Percentiles rank a stretch among this genome's conserved stretches.
Evolutionary conservation across 2,797 vertebrate genomes (phyloP).

Genomic region (Syndactyla subalaris): DNA sequence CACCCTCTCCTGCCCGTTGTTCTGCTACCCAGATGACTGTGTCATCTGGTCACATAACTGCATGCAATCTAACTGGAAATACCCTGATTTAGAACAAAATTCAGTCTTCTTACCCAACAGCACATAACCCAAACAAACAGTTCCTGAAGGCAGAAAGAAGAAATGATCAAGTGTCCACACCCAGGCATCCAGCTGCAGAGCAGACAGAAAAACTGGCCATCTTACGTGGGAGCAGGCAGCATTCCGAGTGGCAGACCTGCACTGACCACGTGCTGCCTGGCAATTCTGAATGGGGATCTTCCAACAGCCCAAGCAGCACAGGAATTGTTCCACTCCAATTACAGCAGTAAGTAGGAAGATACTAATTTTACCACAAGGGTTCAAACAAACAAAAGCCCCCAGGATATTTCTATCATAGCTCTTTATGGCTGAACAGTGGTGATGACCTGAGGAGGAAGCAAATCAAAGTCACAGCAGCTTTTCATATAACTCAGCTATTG

Average conservation of each 20-base stretch:
- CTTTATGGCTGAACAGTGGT: neutral
- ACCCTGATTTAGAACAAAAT: neutral
- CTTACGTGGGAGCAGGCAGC: neutral
- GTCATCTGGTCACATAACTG: neutral
- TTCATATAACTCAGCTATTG: neutral
- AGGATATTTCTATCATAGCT: neutral
- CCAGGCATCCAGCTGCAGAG: neutral
- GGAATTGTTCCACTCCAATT: neutral
- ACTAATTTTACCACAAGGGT: neutral
- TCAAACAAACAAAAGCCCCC: neutral
- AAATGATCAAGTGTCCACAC: fast-evolving
- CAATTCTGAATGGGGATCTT: neutral
- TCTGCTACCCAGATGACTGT: neutral
- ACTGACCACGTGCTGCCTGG: fast-evolving
- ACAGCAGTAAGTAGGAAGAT: neutral
- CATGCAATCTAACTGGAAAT: neutral
- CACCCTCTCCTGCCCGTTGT: neutral
- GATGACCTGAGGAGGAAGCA: neutral
- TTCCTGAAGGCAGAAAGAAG: neutral
- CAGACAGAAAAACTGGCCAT: neutral
- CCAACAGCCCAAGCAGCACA: neutral
- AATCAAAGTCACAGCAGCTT: neutral
- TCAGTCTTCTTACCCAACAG: neutral
- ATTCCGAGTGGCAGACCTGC: neutral
- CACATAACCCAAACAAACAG: neutral